These are phyloP conservation scores for Acanthis flammea DNA, from an alignment of 2,797 vertebrate species.

Conservation along the genomic window DNA sequence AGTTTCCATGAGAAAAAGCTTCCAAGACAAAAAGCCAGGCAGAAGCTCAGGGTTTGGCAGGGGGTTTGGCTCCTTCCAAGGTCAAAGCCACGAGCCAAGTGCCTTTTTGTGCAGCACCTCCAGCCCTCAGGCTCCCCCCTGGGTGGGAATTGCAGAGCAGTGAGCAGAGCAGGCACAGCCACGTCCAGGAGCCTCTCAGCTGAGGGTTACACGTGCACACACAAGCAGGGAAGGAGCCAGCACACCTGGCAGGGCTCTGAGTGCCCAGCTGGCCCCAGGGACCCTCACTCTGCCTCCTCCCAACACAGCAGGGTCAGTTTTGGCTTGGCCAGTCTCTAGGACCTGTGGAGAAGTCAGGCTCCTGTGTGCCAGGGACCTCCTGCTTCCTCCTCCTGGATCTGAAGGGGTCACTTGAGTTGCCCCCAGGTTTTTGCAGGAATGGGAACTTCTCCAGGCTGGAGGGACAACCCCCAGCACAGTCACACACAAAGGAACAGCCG, in stretches of 20 bases:
- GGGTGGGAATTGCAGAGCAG: background rate
- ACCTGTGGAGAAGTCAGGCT: background rate
- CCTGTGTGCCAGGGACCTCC: background rate
- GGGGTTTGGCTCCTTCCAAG: background rate
- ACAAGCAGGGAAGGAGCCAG: background rate
- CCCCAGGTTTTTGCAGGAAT: slow-evolving; percentile 28
- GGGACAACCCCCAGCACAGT: slow-evolving; percentile 32
- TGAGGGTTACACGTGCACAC: background rate
- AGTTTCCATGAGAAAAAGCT: background rate
- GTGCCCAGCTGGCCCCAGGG: background rate
- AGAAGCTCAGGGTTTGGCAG: slow-evolving; percentile 28
- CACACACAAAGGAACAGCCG: slow-evolving; percentile 60
- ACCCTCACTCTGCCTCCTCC: background rate
- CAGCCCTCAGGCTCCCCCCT: background rate
- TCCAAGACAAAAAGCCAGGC: slow-evolving; percentile 24
- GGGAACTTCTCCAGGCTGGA: slow-evolving; percentile 50
- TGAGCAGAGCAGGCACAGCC: background rate
- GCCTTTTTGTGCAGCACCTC: background rate
- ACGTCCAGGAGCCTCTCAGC: background rate
- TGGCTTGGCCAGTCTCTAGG: background rate
- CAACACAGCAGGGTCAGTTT: background rate
- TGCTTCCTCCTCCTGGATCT: background rate
- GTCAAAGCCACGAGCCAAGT: background rate
- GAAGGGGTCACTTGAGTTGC: background rate
- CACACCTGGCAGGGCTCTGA: background rate